These are phyloP conservation scores for Oncorhynchus kisutch DNA, from an alignment of 2,113 vertebrate genomes.

Conservation along the genomic window DNA sequence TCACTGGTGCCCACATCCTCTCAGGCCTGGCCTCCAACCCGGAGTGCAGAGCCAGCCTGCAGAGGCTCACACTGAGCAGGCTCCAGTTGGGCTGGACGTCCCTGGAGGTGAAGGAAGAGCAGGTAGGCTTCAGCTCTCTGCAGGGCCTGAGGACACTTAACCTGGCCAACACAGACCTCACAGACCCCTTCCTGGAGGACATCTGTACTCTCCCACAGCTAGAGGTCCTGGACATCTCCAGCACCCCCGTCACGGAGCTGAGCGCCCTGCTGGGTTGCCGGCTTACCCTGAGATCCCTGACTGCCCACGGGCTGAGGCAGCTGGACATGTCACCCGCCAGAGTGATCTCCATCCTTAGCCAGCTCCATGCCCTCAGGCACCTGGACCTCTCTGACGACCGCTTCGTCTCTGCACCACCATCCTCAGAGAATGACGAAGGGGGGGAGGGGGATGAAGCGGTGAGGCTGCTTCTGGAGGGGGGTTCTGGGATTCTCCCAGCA, in stretches of 20 bases:
- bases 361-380: constrained; percentile 83
- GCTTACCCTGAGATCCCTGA: constrained; percentile 82
- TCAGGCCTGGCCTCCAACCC: constrained; percentile 84
- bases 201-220: constrained; percentile 84
- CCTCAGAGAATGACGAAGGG: constrained; percentile 29
- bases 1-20: constrained; percentile 86
- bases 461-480: constrained; percentile 82
- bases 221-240: constrained; percentile 92
- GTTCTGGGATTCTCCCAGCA: constrained; percentile 80
- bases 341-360: constrained; percentile 83
- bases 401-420: constrained; percentile 74
- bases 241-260: constrained; percentile 85
- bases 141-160: constrained; percentile 81
- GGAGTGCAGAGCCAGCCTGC: constrained; percentile 75
- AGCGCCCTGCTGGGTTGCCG: constrained; percentile 83
- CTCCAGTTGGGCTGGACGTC: constrained; percentile 80
- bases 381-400: constrained; percentile 94
- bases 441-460: constrained; percentile 74
- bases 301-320: constrained; percentile 82
- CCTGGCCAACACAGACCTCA: constrained; percentile 87
- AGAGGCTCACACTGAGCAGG: constrained; percentile 73
- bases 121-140: constrained; percentile 81
- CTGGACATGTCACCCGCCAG: constrained; percentile 87
- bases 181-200: constrained; percentile 84
- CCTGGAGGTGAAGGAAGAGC: constrained; percentile 68